Percentiles rank a stretch among this genome's conserved stretches.
These are phyloP conservation scores for Probosciger aterrimus DNA, from an alignment of 2,113 vertebrate genomes.

Conservation along the genomic window DNA sequence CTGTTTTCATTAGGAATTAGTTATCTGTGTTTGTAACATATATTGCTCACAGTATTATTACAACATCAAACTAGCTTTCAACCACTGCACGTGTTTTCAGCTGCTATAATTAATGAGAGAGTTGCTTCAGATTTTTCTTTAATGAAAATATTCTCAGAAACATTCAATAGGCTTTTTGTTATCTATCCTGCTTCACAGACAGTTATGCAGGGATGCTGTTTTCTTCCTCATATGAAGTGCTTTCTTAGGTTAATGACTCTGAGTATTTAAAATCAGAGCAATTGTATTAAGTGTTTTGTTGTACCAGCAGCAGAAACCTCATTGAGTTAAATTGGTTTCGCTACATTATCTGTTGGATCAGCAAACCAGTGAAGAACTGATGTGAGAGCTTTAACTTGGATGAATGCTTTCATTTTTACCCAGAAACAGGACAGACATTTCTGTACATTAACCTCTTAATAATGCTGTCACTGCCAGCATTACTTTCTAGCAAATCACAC, in stretches of 20 bases:
- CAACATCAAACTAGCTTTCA: background rate
- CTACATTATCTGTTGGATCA: conserved; percentile 49
- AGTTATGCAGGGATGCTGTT: background rate
- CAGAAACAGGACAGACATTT: background rate
- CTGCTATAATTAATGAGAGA: background rate
- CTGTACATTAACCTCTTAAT: background rate
- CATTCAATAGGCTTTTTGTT: background rate
- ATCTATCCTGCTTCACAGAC: background rate
- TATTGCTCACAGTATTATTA: background rate
- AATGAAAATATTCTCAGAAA: background rate
- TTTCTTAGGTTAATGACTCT: conserved; percentile 29
- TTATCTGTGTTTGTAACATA: background rate
- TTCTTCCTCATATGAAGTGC: background rate
- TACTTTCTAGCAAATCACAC: background rate
- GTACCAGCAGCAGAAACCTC: conserved; percentile 25
- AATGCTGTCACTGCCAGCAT: background rate
- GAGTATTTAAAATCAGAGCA: conserved; percentile 39
- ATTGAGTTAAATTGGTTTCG: conserved; percentile 42
- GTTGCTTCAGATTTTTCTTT: background rate
- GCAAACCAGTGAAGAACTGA: background rate
- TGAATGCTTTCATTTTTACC: background rate
- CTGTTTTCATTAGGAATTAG: background rate
- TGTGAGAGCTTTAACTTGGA: background rate
- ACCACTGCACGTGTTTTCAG: background rate
- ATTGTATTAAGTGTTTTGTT: conserved; percentile 10